Base-by-base conservation (phyloP, 2,113 vertebrate species). In the Upupa epops region DNA sequence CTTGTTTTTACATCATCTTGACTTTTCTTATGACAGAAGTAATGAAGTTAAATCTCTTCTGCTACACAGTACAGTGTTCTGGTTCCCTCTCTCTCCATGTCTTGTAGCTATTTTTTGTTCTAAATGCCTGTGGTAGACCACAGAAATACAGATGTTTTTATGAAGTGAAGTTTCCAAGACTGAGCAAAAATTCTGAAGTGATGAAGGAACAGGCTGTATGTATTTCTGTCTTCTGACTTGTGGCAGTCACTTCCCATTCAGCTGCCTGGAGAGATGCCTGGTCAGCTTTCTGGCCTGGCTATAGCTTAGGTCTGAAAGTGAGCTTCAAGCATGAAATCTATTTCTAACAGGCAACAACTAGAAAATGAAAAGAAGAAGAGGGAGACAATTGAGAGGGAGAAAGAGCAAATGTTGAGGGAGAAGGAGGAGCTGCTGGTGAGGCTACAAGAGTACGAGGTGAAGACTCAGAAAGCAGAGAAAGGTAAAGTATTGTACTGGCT, bases 301-400 rank as follows among this genome's bases (percentile, higher is more conserved):
- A 58, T 60, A n/a, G 58, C 51, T 73, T 31, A 60, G 32, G 42
- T 66, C 68, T 73, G 64, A 73, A 65, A 90, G 34, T 4, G 24
- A 84, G 31, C n/a, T 78, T 84, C 29, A 83, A 89, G 68, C n/a
- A 25, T 83, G 71, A 87, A 87, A 91, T 84, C 25, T 93, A 20
- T 93, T 94, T 72, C 64, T 89, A 75, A 94, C 90, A 99, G 99
- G 93, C 98, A 98, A 86, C 98, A 98, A 94, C 93, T 99, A 92
- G 99, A 99, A 93, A 98, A 97, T 1, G 99, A 99, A 96, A 99
- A 99, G 97, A 99, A 98, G 96, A 98, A 92, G 92, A 98, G 99
- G 25, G 98, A 99, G 91, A 97, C 95, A 4, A 98, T 99, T 13
- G 99, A 99, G 96, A 97, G 83, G 17, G 99, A 99, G 92, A 99